These are phyloP conservation scores for Kryptolebias marmoratus DNA, from an alignment of 2,113 vertebrate species.

Conservation along the genomic window DNA sequence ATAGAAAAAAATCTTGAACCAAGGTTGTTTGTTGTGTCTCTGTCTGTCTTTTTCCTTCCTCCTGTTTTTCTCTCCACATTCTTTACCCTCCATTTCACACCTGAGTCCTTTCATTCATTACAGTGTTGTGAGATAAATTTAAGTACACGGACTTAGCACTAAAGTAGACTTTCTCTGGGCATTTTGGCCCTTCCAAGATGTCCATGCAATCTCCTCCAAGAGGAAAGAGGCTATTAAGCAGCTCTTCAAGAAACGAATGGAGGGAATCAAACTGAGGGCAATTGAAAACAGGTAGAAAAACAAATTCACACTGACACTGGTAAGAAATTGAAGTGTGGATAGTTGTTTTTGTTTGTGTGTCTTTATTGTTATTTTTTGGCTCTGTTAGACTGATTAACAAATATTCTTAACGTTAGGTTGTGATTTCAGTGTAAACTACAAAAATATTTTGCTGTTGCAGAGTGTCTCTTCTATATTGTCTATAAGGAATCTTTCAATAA, in stretches of 20 bases:
- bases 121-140: conserved; percentile 66
- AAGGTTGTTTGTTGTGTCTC: not conserved
- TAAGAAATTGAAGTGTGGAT: conserved; percentile 37
- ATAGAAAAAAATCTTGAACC: not conserved
- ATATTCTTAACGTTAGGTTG: not conserved
- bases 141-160: conserved; percentile 45
- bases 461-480: not conserved
- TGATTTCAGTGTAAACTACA: not conserved
- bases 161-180: conserved; percentile 54
- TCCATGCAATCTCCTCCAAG: conserved; percentile 67
- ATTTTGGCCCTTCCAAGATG: conserved; percentile 50
- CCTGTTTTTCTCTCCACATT: conserved; percentile 18
- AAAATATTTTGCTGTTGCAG: not conserved
- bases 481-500: too few relatives aligned
- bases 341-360: conserved; percentile 16
- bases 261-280: conserved; percentile 56
- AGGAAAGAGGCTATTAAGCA: conserved; percentile 72
- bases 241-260: conserved; percentile 59
- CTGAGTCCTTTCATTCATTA: conserved; percentile 52
- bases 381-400: conserved; percentile 18
- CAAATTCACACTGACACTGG: conserved; percentile 57
- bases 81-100: conserved; percentile 52
- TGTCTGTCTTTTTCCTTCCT: not conserved
- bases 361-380: conserved; percentile 1
- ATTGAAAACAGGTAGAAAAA: conserved; percentile 71